These are phyloP conservation scores for Muscidifurax raptorellus DNA, from an alignment of 1,140 invertebrate species.

Conservation along the genomic window DNA sequence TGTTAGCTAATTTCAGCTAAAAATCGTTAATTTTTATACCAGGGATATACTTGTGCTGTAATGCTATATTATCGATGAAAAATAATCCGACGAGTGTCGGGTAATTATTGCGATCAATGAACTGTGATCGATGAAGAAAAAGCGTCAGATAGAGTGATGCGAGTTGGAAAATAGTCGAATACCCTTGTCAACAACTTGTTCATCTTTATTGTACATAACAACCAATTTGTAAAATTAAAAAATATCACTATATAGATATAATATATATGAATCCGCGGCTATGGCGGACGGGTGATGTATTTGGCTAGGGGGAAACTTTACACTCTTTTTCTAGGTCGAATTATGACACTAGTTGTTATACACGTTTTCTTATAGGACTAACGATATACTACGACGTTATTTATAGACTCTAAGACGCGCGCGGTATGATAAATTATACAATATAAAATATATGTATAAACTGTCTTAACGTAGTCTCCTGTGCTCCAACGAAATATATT, in stretches of 20 bases:
- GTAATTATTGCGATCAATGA: too few relatives aligned
- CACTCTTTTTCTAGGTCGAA: constrained; percentile 34
- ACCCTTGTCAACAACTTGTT: constrained; percentile 24
- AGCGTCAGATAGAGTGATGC: too few relatives aligned
- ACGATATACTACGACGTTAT: not conserved
- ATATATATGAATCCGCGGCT: constrained; percentile 12
- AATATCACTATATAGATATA: not conserved
- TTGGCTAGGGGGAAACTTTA: constrained; percentile 40
- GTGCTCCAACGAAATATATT: constrained; percentile 23
- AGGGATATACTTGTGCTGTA: too few relatives aligned
- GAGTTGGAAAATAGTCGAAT: too few relatives aligned
- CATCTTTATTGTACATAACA: constrained; percentile 46
- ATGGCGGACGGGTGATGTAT: not conserved
- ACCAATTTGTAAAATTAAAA: constrained; percentile 46
- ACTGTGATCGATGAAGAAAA: too few relatives aligned
- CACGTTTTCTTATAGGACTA: not conserved
- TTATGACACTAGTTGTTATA: constrained; percentile 34
- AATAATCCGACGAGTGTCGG: too few relatives aligned
- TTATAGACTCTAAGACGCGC: not conserved
- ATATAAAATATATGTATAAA: not conserved
- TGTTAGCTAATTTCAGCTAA: too few relatives aligned
- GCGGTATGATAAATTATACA: not conserved
- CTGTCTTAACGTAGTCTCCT: not conserved
- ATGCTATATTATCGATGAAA: too few relatives aligned
- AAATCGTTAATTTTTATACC: too few relatives aligned